Conservation (phyloP, 2,888 invertebrate species). For the Apodemia zela region DNA sequence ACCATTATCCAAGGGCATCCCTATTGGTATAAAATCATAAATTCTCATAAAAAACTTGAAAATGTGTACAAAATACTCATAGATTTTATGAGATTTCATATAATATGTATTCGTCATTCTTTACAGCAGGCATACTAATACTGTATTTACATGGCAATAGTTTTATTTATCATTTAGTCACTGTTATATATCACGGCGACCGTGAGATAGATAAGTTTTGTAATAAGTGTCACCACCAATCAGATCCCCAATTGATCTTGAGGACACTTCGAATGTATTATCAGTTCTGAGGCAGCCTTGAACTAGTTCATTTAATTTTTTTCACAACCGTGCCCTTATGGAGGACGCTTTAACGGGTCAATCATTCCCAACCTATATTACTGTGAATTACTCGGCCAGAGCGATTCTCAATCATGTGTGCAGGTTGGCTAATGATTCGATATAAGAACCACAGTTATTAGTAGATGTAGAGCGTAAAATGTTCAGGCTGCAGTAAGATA, state of each 20-base stretch:
- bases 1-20: too few relatives aligned
- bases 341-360: slow-evolving; percentile 38
- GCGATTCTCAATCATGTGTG: slow-evolving; percentile 38
- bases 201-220: slow-evolving; percentile 11
- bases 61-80: too few relatives aligned
- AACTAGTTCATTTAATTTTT: slow-evolving; percentile 45
- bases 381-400: slow-evolving; percentile 42
- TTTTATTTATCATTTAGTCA: too few relatives aligned
- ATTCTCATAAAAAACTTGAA: too few relatives aligned
- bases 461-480: slow-evolving; percentile 76
- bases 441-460: slow-evolving; percentile 63
- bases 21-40: too few relatives aligned
- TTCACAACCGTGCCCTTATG: slow-evolving; percentile 35
- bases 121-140: too few relatives aligned
- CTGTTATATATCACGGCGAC: too few relatives aligned
- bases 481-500: slow-evolving; percentile 66
- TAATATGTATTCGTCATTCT: too few relatives aligned
- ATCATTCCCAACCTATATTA: slow-evolving; percentile 35
- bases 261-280: slow-evolving; percentile 6
- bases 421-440: slow-evolving; percentile 33
- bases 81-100: too few relatives aligned
- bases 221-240: slow-evolving; percentile 9
- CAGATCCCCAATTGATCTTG: slow-evolving; percentile 12
- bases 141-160: too few relatives aligned
- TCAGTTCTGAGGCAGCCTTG: slow-evolving; percentile 40